These are phyloP conservation scores for Sinosuthora webbiana DNA, from an alignment of 2,113 vertebrate genomes.

Conservation along the genomic window DNA sequence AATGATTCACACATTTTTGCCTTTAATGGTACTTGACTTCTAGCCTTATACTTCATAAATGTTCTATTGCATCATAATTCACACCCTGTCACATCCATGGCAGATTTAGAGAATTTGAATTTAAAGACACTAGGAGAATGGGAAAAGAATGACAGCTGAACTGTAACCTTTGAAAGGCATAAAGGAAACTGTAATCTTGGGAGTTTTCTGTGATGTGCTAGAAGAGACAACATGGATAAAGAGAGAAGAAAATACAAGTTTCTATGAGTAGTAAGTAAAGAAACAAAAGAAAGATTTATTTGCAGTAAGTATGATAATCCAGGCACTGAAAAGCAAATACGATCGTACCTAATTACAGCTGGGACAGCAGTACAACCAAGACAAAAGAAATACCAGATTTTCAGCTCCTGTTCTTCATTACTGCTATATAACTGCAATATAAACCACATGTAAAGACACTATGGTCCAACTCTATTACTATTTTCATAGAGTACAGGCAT, in stretches of 20 bases:
- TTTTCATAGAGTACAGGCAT: not conserved
- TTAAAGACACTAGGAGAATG: not conserved
- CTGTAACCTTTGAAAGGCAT: not conserved
- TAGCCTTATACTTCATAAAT: not conserved
- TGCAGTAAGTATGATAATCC: not conserved
- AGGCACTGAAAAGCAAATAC: not conserved
- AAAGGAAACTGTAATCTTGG: not conserved
- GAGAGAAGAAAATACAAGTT: not conserved
- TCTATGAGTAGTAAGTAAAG: not conserved
- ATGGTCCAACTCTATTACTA: not conserved
- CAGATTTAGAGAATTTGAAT: not conserved
- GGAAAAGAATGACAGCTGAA: not conserved
- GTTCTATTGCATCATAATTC: not conserved
- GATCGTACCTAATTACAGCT: not conserved
- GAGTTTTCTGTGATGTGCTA: not conserved
- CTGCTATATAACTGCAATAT: not conserved
- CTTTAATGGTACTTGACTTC: not conserved
- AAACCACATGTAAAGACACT: fast-evolving
- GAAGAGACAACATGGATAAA: not conserved
- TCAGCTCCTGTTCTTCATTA: not conserved
- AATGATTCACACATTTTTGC: not conserved
- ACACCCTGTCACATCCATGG: not conserved
- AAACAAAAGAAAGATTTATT: not conserved
- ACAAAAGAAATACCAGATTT: not conserved
- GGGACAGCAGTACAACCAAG: not conserved